A percentile compares a stretch with the other conserved stretches of the same genome.
Evolutionary conservation across 2,113 vertebrate genomes (phyloP).

Genomic region (Ancistrus triradiatus): DNA sequence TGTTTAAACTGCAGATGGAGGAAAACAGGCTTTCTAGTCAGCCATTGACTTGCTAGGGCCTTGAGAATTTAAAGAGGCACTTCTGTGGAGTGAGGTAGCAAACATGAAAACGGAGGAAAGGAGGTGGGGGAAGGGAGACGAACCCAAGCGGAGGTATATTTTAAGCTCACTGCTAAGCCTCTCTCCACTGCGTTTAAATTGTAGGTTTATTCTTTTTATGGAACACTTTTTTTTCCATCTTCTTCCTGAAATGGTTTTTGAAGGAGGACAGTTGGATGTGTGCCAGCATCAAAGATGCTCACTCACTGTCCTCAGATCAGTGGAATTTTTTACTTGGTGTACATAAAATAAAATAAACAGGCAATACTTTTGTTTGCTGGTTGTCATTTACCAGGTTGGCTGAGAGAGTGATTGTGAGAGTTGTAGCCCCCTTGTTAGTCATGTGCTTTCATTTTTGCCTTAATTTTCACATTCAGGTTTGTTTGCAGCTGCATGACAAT

Average conservation of each 20-base stretch:
- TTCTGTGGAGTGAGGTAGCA: constrained; percentile 42
- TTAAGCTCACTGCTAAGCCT: constrained; percentile 31
- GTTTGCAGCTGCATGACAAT: no score
- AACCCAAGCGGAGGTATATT: constrained; percentile 18
- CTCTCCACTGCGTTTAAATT: constrained; percentile 23
- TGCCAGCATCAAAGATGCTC: constrained; percentile 20
- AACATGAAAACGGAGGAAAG: constrained; percentile 4
- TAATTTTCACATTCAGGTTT: no score
- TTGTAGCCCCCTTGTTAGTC: no score
- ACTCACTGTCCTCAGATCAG: constrained; percentile 3
- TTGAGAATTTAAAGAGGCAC: constrained; percentile 56
- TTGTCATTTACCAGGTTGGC: no score
- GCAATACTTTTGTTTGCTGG: no score
- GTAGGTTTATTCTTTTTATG: constrained; percentile 21
- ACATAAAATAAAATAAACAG: constrained; percentile 70
- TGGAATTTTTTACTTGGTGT: constrained; percentile 71
- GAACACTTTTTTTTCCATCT: neutral
- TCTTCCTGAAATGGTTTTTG: neutral
- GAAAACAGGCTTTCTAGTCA: constrained; percentile 26
- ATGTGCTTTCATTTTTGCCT: no score
- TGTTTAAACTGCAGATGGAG: constrained; percentile 28
- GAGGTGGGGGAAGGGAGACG: constrained; percentile 19
- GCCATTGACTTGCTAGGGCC: constrained; percentile 54
- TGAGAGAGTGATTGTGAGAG: no score
- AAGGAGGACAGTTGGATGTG: no score